Percentiles rank a stretch among this genome's conserved stretches.
Evolutionary conservation across 2,888 invertebrate genomes (phyloP).

Genomic region (Cerastis rubricosa): DNA sequence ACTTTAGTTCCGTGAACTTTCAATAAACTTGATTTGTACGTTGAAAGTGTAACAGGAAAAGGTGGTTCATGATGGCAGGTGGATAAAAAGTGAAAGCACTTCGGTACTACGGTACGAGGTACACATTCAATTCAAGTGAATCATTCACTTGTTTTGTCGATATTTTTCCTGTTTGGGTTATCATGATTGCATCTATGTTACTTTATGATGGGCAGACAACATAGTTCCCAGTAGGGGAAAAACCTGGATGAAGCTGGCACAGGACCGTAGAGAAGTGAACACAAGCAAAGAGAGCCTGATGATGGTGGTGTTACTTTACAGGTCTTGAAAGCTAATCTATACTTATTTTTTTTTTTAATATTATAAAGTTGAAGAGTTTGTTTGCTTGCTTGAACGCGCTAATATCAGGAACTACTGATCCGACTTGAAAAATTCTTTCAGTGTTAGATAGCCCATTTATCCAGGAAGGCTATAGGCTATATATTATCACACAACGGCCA

Average conservation of each 20-base stretch:
- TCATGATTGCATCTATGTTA: constrained; percentile 19
- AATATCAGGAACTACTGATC: no score
- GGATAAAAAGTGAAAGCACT: constrained; percentile 61
- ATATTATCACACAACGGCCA: no score
- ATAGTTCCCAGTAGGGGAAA: no score
- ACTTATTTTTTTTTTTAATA: no score
- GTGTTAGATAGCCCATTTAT: no score
- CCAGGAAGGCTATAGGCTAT: no score
- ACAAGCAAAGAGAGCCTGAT: no score
- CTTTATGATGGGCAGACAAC: neutral
- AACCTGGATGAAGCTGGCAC: no score
- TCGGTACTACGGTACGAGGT: constrained; percentile 20
- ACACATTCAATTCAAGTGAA: constrained; percentile 43
- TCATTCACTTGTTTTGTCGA: constrained; percentile 38
- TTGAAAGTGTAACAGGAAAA: constrained; percentile 60
- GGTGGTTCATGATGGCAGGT: constrained; percentile 49
- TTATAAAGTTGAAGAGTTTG: no score
- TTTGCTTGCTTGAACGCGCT: no score
- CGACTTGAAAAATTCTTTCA: no score
- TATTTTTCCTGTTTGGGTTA: constrained; percentile 43
- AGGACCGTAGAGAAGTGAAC: no score
- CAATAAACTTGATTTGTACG: constrained; percentile 41
- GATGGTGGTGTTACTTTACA: constrained; percentile 5
- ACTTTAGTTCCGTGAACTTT: constrained; percentile 35
- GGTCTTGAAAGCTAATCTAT: neutral